Base-by-base conservation (phyloP, 64 coral and sea anemone species). In the Acropora tenuis region DNA sequence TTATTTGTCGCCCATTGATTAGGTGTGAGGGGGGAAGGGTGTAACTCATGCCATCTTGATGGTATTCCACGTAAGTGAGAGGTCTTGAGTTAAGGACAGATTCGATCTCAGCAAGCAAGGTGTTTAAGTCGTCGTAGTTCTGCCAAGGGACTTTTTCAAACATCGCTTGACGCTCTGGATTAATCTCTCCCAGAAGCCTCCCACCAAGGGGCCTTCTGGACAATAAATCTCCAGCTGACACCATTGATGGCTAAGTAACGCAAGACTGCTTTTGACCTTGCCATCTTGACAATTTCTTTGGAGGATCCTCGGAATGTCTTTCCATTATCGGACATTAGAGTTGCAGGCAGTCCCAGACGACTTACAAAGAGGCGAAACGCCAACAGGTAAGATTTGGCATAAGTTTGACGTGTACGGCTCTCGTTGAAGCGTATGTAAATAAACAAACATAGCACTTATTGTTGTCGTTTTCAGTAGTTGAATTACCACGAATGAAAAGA, bases 1-100 rank as follows among this genome's bases (percentile, higher is more conserved):
- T 71, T 47, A 90, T 69, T 53, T 80, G 78, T 5, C 73, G 80
- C 2, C 81, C 88, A 65, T 90, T 90, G 48, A 94, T 90, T 52
- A 94, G 50, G 69, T 73, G 69, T 4, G 16, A 73, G 19, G 16
- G 69, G 69, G 69, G 20, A 73, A 41, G 69, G 69, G 19, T 13
- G 17, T 41, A 73, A 73, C 69, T 73, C 17, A 18, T 2, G 4
- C 69, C 18, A 10, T 87, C 84, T 87, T 87, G 84, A 71, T 67
- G 11, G 48, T 61, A 5, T 9, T 55, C 52, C 52, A 55, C 10
- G 52, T 55, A 55, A 55, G 52, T 55, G 52, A 55, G 52, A 55
- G 52, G 52, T 55, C 52, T 55, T 55, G 52, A 55, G 10, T 55
- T 55, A 55, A 55, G 0, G 52, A 55, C 52, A 55, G 52, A 55